These are phyloP conservation scores for Heliconius charithonia DNA, from an alignment of 2,888 invertebrate species.

Conservation along the genomic window DNA sequence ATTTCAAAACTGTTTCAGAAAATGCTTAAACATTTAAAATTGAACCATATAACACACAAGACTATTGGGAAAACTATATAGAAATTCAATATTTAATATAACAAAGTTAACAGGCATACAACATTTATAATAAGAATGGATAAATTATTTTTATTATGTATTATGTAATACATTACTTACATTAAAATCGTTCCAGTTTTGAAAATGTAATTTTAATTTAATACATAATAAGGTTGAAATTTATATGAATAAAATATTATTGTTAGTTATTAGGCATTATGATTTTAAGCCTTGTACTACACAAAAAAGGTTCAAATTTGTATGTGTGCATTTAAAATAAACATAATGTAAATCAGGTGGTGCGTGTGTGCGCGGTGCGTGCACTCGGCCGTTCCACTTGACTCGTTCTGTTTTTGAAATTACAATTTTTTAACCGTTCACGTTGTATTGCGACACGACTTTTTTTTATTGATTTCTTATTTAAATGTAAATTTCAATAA, in stretches of 20 bases:
- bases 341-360: conserved; percentile 56
- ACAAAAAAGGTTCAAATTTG: conserved; percentile 15
- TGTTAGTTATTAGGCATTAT: conserved; percentile 6
- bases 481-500: conserved; percentile 29
- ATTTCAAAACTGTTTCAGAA: not conserved
- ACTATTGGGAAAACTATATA: conserved; percentile 14
- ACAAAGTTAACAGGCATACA: not conserved
- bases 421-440: conserved; percentile 47
- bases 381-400: conserved; percentile 57
- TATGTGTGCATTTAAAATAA: conserved; percentile 32
- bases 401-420: conserved; percentile 59
- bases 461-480: conserved; percentile 35
- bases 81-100: conserved; percentile 5
- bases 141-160: conserved; percentile 1
- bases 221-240: conserved; percentile 9
- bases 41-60: conserved; percentile 12
- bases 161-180: conserved; percentile 1
- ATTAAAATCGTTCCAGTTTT: not conserved
- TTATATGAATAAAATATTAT: conserved; percentile 22
- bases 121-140: not conserved
- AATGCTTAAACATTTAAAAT: conserved; percentile 16
- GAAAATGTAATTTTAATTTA: conserved; percentile 5
- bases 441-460: conserved; percentile 40
- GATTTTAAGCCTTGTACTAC: conserved; percentile 3
- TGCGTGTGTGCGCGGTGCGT: conserved; percentile 57